Percentiles rank a stretch among this genome's conserved stretches.
phyloP scores from a whole-genome alignment of 2,888 invertebrate genomes.

The Amiota mariae region DNA sequence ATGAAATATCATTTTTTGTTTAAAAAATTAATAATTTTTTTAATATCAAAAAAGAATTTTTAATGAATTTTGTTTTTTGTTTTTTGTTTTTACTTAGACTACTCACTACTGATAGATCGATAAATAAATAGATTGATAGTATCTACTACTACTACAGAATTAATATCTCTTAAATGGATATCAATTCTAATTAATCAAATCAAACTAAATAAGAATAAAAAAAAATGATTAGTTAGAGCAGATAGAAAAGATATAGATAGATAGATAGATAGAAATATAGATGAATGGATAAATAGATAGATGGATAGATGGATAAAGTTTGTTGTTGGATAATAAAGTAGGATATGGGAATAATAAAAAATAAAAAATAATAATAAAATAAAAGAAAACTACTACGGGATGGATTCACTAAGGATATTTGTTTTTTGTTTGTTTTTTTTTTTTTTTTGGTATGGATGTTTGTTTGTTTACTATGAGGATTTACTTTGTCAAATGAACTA shows the following conservation, averaged over 20 bases:
- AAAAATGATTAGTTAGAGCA: conserved; percentile 31
- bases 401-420: conserved; percentile 38
- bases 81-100: neutral
- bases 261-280: too few relatives aligned
- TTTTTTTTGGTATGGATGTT: conserved; percentile 31
- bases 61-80: conserved; percentile 7
- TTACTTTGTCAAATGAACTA: conserved; percentile 25
- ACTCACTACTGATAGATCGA: neutral
- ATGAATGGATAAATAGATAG: conserved; percentile 38
- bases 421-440: conserved; percentile 27
- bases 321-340: conserved; percentile 4
- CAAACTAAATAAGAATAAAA: conserved; percentile 34
- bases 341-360: neutral
- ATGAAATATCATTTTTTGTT: conserved; percentile 6
- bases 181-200: neutral
- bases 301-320: conserved; percentile 38
- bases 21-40: conserved; percentile 9
- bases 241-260: conserved; percentile 28
- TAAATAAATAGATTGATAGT: neutral
- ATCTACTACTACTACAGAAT: conserved; percentile 1
- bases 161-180: neutral
- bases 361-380: conserved; percentile 18
- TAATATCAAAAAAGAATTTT: neutral
- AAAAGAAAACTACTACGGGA: conserved; percentile 53
- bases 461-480: conserved; percentile 33